Evolutionary conservation across 2,888 invertebrate genomes (phyloP), one percentile per base, ranked within the genome.

Genomic region (Nemapogon koenigi): DNA sequence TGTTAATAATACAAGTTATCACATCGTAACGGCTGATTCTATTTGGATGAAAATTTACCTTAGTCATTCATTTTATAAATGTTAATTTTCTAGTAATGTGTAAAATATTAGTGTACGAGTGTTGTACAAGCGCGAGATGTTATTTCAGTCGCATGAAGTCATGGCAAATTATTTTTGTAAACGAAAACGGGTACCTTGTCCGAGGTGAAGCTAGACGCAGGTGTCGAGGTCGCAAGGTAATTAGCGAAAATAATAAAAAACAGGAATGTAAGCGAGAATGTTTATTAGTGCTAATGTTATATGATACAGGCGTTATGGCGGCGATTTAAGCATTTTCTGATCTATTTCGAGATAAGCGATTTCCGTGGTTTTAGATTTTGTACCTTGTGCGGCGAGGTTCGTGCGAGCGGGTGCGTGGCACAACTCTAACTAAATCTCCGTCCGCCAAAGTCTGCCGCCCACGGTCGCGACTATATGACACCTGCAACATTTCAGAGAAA

Each of bases 301-400:
- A 28, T 41, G 28, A 37, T 32, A 22, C 26, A 27, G 35, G 26
- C 15, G 25, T 35, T 35, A 26, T 26, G 6, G 14, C 18, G 35
- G 18, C 14, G 26, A 15, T 35, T n/a, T 35, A 33, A 33, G 33
- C 19, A 15, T 11, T n/a, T 7, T 7, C 11, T 28, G 13, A 11
- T 25, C 33, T 35, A 35, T 35, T 35, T 35, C 16, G 26, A 35
- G 27, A 6, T 14, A 35, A 35, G 27, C 26, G 26, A 26, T 35
- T 35, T 26, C 6, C 35, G 27, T 13, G 13, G 28, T 37, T 37
- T 4, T 17, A n/a, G 8, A 25, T 19, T 4, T 22, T 51, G 52
- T 76, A 76, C 76, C 78, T 78, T 75, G 65, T 72, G 71, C 71
- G 71, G 75, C 76, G 55, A 58, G 65, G 53, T 65, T 76, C 78